These are phyloP conservation scores for Drosophila nikananu DNA, from an alignment of 1,140 invertebrate species.

Conservation along the genomic window DNA sequence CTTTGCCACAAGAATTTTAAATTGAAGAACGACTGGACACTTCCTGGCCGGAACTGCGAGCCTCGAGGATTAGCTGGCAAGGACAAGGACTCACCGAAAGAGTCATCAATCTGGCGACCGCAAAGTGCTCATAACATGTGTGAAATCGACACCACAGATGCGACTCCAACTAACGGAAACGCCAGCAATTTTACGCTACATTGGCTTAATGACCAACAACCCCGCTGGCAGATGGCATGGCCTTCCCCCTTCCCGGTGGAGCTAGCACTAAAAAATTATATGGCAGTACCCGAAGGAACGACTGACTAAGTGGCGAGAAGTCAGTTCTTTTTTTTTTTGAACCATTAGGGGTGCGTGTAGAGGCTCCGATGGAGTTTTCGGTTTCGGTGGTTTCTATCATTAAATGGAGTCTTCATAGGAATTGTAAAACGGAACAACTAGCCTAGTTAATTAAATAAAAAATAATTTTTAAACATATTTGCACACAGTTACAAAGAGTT, in stretches of 20 bases:
- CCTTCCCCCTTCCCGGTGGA: conserved; percentile 31
- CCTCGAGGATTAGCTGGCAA: conserved; percentile 29
- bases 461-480: neutral
- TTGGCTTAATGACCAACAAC: conserved; percentile 75
- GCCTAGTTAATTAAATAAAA: neutral
- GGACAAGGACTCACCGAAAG: conserved; percentile 43
- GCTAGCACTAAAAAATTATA: conserved; percentile 28
- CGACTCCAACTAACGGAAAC: conserved; percentile 49
- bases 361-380: conserved; percentile 10
- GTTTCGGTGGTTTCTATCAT: conserved; percentile 4
- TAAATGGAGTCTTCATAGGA: conserved; percentile 2
- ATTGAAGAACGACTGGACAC: conserved; percentile 34
- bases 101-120: conserved; percentile 77
- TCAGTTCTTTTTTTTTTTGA: conserved; percentile 25
- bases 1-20: conserved; percentile 71
- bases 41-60: conserved; percentile 68
- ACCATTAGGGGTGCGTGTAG: conserved; percentile 21
- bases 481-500: neutral
- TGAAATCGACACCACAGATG: conserved; percentile 81
- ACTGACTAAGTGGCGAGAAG: conserved; percentile 25
- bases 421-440: neutral
- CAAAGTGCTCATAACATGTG: conserved; percentile 78
- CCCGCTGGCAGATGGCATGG: conserved; percentile 47
- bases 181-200: conserved; percentile 78
- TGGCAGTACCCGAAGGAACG: neutral